phyloP scores from a whole-genome alignment of 2,888 invertebrate species.

The Operophtera brumata region DNA sequence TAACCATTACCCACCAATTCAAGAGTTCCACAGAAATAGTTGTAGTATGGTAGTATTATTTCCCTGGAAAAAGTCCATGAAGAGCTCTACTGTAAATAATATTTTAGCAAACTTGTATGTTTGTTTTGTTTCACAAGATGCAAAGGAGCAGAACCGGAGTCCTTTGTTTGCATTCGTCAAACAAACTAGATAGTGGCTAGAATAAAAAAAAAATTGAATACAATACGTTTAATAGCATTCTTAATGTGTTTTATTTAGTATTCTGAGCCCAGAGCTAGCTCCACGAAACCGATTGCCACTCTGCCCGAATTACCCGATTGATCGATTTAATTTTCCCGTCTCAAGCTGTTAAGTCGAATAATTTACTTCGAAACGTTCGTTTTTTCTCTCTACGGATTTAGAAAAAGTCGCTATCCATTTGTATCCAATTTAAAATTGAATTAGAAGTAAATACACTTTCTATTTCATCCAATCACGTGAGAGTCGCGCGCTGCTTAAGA shows the following conservation, averaged over 20 bases:
- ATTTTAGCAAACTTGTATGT: too few relatives aligned
- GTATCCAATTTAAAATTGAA: conserved; percentile 78
- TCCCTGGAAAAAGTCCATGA: too few relatives aligned
- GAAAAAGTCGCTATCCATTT: conserved; percentile 65
- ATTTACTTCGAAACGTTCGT: conserved; percentile 49
- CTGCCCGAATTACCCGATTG: conserved; percentile 43
- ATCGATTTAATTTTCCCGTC: conserved; percentile 60
- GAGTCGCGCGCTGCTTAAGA: conserved; percentile 51
- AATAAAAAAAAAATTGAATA: background rate
- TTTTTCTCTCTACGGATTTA: conserved; percentile 50
- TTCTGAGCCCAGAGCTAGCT: conserved; percentile 15
- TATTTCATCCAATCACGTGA: conserved; percentile 72
- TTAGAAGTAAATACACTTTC: conserved; percentile 76
- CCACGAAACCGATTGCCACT: conserved; percentile 23
- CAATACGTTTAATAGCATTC: conserved; percentile 29
- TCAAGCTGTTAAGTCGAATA: conserved; percentile 56
- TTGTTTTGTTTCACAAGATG: too few relatives aligned
- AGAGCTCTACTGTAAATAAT: too few relatives aligned
- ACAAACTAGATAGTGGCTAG: too few relatives aligned
- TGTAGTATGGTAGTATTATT: too few relatives aligned
- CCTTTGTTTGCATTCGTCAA: too few relatives aligned
- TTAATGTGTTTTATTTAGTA: conserved; percentile 27
- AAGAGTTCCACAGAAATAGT: too few relatives aligned
- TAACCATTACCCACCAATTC: too few relatives aligned
- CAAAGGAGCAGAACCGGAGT: too few relatives aligned